Evolutionary conservation across 2,797 vertebrate genomes (phyloP), one percentile per base, ranked within the genome.

Genomic region (Chaenodraco wilsoni): DNA sequence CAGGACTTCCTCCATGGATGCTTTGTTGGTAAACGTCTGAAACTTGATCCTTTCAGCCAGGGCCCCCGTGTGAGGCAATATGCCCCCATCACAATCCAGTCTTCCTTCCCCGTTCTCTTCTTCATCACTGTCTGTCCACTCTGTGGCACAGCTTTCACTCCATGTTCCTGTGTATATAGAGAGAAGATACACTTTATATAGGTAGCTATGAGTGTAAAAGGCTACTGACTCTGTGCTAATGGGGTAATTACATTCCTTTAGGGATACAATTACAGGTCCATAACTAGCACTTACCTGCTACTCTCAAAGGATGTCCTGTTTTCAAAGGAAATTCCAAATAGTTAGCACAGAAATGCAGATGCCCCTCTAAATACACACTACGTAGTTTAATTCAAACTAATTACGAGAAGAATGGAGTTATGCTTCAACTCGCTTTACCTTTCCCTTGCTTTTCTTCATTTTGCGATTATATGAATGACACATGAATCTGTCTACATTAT

Each of bases 21-120:
- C 88, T 89, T 85, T 91, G 90, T 93, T 92, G 88, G 88, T 92
- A 92, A 91, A 90, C 43, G 86, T 85, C 82, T 89, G 92, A 90
- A 93, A 93, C 74, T 27, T 37, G 87, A 93, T 91, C 88, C 76
- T 46, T n/a, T 70, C 63, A 81, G 81, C 63, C 76, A 58, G 84
- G 72, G 76, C 78, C 86, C 88, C 84, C 40, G 82, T 87, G 85
- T 87, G 89, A 92, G 82, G 77, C 71, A 79, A 69, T 61, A 9
- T 55, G n/a, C 43, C 49, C 83, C 69, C 73, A 54, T 73, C 74
- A 80, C 84, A 59, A 60, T 65, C 70, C 80, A 81, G 69, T 70
- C 81, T 82, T 77, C 75, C 70, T 60, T 55, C 76, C 72, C 72
- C 21, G 6, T 74, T 57, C 60, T 64, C 51, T 46, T 72, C 44